Percentiles rank a stretch among this genome's conserved stretches.
These are phyloP conservation scores for Danio rerio DNA, from an alignment of 2,113 vertebrate genomes.

Conservation along the genomic window DNA sequence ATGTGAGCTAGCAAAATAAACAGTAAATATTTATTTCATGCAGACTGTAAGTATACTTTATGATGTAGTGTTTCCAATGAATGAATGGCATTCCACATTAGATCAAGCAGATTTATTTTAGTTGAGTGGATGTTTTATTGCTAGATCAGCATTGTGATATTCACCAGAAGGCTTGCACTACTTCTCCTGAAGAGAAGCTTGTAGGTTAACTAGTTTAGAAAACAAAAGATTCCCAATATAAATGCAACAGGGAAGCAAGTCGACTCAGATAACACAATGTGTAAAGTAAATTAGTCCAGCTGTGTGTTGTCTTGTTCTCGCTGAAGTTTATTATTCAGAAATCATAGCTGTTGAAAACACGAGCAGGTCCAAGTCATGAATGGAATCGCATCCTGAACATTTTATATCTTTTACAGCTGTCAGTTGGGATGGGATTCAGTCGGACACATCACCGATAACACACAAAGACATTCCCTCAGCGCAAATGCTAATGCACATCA, in stretches of 20 bases:
- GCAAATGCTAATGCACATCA: conserved; percentile 33
- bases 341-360: conserved; percentile 33
- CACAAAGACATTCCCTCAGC: conserved; percentile 16
- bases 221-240: neutral
- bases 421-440: conserved; percentile 29
- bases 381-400: conserved; percentile 15
- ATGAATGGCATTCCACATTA: neutral
- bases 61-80: neutral
- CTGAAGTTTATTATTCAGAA: conserved; percentile 7
- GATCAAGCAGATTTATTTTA: neutral
- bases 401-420: conserved; percentile 36
- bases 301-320: conserved; percentile 15
- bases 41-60: too few species aligned
- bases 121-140: neutral
- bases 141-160: neutral
- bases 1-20: too few species aligned
- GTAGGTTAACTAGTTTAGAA: neutral
- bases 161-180: neutral
- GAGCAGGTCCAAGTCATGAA: conserved; percentile 15
- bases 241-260: neutral
- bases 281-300: conserved; percentile 15
- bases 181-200: neutral
- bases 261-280: conserved; percentile 11
- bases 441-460: conserved; percentile 22
- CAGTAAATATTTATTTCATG: too few species aligned